Evolutionary conservation across 2,888 invertebrate species (phyloP).

Genomic region (Zygothrica quintamaculata): DNA sequence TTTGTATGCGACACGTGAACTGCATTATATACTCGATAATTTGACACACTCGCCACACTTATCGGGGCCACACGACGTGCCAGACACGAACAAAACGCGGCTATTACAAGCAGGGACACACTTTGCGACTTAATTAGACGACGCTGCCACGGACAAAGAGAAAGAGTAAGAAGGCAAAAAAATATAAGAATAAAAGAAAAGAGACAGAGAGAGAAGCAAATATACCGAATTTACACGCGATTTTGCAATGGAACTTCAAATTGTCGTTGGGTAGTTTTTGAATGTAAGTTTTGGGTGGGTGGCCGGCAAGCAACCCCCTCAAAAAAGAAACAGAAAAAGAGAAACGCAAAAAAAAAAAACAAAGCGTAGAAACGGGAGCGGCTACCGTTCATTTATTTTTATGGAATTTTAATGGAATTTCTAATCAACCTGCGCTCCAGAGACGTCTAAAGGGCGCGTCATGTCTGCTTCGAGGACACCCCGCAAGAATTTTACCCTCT

Average conservation of each 20-base stretch:
- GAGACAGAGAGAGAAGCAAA: constrained; percentile 2
- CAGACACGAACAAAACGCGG: constrained; percentile 31
- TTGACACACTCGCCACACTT: constrained; percentile 71
- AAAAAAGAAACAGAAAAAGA: no score
- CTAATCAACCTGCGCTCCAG: constrained; percentile 72
- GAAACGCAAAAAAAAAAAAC: no score
- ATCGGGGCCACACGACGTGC: constrained; percentile 65
- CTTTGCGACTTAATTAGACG: constrained; percentile 76
- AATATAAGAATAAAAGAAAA: neutral
- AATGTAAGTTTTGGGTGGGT: neutral
- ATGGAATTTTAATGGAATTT: constrained; percentile 78
- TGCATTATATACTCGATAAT: constrained; percentile 72
- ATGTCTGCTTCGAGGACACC: constrained; percentile 29
- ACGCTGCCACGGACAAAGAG: constrained; percentile 37
- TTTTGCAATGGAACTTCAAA: constrained; percentile 52
- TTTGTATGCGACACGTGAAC: constrained; percentile 67
- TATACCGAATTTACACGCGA: constrained; percentile 41
- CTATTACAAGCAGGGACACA: constrained; percentile 66
- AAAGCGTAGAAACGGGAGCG: constrained; percentile 50
- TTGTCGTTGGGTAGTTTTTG: constrained; percentile 39
- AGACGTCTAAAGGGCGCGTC: constrained; percentile 55
- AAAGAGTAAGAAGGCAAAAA: constrained; percentile 8
- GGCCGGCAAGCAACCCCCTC: constrained; percentile 20
- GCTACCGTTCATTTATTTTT: constrained; percentile 56
- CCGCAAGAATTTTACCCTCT: constrained; percentile 15